Percentiles rank a stretch among this genome's conserved stretches.
Conservation (phyloP, 2,113 vertebrate genomes). For the Pseudolaguvia tuberculata region DNA sequence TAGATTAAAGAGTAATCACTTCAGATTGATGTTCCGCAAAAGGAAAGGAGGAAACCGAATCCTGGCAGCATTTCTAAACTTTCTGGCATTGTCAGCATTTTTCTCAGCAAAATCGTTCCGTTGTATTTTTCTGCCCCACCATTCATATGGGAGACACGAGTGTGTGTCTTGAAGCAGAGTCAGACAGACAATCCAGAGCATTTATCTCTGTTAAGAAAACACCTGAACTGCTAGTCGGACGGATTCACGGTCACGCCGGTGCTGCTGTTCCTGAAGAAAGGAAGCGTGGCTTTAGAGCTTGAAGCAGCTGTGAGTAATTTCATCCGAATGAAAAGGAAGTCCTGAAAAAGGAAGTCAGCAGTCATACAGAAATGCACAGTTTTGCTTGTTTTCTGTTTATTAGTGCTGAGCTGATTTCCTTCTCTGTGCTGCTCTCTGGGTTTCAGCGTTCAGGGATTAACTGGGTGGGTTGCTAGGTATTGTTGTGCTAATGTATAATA, state of each 20-base stretch:
- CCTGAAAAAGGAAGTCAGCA: constrained; percentile 18
- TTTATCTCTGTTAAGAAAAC: too few species aligned
- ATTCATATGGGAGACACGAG: too few species aligned
- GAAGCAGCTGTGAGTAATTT: constrained; percentile 47
- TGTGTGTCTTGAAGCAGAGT: too few species aligned
- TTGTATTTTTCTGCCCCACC: neutral
- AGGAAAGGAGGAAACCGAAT: constrained; percentile 26
- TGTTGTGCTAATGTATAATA: constrained; percentile 46
- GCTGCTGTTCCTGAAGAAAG: neutral
- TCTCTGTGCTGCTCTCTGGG: constrained; percentile 1
- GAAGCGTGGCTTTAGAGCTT: constrained; percentile 25
- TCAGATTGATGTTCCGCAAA: constrained; percentile 31
- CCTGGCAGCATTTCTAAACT: constrained; percentile 34
- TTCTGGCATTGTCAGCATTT: constrained; percentile 33
- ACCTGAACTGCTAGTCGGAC: constrained; percentile 23
- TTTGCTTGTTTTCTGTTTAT: neutral
- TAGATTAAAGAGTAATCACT: constrained; percentile 17
- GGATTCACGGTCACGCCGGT: neutral
- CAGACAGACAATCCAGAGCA: neutral
- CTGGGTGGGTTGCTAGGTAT: constrained; percentile 31
- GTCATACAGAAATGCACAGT: neutral
- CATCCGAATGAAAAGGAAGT: constrained; percentile 35
- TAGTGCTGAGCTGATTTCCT: neutral
- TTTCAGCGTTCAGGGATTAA: constrained; percentile 43
- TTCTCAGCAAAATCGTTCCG: constrained; percentile 9